These are phyloP conservation scores for Nomia melanderi DNA, from an alignment of 1,140 invertebrate genomes.

Conservation along the genomic window DNA sequence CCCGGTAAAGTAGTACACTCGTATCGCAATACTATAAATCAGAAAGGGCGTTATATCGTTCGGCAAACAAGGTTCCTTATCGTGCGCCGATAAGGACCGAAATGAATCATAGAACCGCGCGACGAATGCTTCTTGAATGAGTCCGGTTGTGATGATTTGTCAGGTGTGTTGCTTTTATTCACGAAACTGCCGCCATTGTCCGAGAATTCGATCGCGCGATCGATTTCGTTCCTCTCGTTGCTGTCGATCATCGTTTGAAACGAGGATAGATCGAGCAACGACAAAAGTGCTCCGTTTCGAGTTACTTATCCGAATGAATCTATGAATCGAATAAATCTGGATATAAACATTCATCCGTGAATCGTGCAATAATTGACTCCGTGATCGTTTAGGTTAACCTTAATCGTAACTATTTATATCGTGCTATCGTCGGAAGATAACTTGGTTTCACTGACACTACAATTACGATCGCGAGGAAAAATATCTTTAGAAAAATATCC, in stretches of 20 bases:
- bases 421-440: background rate
- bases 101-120: slow-evolving; percentile 63
- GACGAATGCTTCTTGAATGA: slow-evolving; percentile 61
- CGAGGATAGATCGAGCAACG: too few species aligned
- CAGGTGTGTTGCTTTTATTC: background rate
- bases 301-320: too few species aligned
- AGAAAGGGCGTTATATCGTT: slow-evolving; percentile 55
- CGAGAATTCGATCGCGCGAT: background rate
- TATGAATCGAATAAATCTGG: too few species aligned
- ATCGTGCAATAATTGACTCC: background rate
- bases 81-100: slow-evolving; percentile 52
- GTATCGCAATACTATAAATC: slow-evolving; percentile 15
- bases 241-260: too few species aligned
- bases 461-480: background rate
- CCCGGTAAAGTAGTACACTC: background rate
- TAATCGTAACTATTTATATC: background rate
- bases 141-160: slow-evolving; percentile 28
- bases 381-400: background rate
- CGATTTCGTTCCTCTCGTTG: background rate
- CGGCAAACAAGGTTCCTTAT: slow-evolving; percentile 63
- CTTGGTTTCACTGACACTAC: background rate
- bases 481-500: background rate
- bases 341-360: too few species aligned
- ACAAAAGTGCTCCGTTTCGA: too few species aligned
- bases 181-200: background rate